Conservation (phyloP, 2,113 vertebrate genomes). For the Platanista minor region DNA sequence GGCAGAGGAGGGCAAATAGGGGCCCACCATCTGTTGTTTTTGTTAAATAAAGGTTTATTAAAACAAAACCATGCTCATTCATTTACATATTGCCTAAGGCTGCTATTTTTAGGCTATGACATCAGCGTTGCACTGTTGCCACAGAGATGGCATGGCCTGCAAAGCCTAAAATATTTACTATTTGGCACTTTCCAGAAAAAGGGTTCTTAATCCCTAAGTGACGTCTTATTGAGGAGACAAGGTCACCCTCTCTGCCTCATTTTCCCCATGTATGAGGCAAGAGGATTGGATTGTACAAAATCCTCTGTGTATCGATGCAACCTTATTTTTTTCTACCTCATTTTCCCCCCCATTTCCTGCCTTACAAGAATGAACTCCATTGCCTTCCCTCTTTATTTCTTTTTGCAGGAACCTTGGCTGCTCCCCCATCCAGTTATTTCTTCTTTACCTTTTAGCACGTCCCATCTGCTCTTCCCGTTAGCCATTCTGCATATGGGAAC, state of each 20-base stretch:
- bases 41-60: not conserved
- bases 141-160: accelerated
- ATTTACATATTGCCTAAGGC: accelerated
- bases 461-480: accelerated
- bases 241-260: not conserved
- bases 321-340: not conserved
- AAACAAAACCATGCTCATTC: not conserved
- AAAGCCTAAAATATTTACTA: not conserved
- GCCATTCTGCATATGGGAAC: too few relatives aligned
- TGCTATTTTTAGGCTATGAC: too few relatives aligned
- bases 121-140: not conserved
- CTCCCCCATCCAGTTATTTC: not conserved
- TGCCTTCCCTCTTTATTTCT: not conserved
- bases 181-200: not conserved
- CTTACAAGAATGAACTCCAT: not conserved
- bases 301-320: not conserved
- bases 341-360: accelerated
- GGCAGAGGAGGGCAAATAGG: accelerated
- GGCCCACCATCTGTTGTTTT: not conserved
- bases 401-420: not conserved
- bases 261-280: not conserved
- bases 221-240: not conserved
- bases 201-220: not conserved
- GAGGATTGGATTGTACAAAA: not conserved
- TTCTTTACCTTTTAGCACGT: not conserved